Conservation (phyloP, 1,140 invertebrate genomes). For the Acromyrmex heyeri region DNA sequence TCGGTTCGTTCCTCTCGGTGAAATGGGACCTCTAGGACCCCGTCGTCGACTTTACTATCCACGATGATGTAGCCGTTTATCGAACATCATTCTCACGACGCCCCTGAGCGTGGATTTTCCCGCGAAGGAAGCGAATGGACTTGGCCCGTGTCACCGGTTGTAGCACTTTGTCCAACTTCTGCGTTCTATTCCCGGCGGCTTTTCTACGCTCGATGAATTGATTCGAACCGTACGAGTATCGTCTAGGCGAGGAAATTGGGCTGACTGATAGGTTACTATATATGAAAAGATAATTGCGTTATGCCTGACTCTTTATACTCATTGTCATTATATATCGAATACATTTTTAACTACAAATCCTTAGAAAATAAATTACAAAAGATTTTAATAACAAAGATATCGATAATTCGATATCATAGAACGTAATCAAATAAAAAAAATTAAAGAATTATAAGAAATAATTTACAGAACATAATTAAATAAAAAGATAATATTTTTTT, state of each 20-base stretch:
- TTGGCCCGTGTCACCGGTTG: background rate
- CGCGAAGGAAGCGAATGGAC: constrained; percentile 37
- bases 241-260: constrained; percentile 16
- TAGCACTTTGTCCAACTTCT: constrained; percentile 52
- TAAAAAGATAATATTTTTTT: constrained; percentile 2
- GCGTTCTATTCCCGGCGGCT: constrained; percentile 22
- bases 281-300: constrained; percentile 22
- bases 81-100: constrained; percentile 59
- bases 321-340: constrained; percentile 8
- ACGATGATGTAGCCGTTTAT: constrained; percentile 63
- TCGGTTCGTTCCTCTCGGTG: constrained; percentile 32
- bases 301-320: background rate
- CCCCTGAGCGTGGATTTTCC: constrained; percentile 58
- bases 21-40: constrained; percentile 1
- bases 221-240: constrained; percentile 31
- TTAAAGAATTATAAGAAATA: background rate
- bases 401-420: background rate
- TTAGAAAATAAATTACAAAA: background rate
- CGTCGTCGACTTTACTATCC: constrained; percentile 42
- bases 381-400: background rate
- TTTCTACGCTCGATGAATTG: constrained; percentile 46
- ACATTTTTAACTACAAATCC: background rate
- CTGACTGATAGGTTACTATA: background rate
- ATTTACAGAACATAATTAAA: background rate
- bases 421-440: background rate